Evolutionary conservation across 2,888 invertebrate genomes (phyloP).

Genomic region (Drosophila histrio): DNA sequence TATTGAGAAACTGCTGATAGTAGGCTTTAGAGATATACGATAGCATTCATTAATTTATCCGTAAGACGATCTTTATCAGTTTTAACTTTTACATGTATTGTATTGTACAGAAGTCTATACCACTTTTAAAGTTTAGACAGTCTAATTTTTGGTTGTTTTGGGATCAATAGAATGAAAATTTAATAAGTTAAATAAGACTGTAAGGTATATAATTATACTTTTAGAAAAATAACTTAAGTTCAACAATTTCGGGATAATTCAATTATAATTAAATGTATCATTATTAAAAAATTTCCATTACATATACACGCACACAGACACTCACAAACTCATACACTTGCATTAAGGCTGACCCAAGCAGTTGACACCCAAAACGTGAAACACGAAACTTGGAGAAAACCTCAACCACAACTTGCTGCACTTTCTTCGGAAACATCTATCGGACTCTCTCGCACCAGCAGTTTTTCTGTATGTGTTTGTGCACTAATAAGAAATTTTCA

Average conservation of each 20-base stretch:
- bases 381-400: conserved; percentile 30
- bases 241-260: conserved; percentile 3
- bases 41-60: no score
- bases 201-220: no score
- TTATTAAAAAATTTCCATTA: conserved; percentile 7
- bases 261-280: conserved; percentile 44
- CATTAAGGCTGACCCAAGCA: conserved; percentile 42
- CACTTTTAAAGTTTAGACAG: no score
- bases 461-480: background rate
- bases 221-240: no score
- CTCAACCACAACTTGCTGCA: conserved; percentile 67
- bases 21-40: no score
- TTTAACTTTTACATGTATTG: no score
- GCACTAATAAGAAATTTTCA: conserved; percentile 74
- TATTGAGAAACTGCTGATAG: background rate
- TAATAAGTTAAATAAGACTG: no score
- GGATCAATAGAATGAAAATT: no score
- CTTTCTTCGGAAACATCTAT: conserved; percentile 62
- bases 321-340: background rate
- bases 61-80: no score
- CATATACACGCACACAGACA: background rate
- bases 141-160: no score
- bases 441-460: conserved; percentile 45
- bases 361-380: conserved; percentile 41
- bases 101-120: no score